Percentiles rank a stretch among this genome's conserved stretches.
phyloP scores from a whole-genome alignment of 2,113 vertebrate species.

The Pituophis catenifer region DNA sequence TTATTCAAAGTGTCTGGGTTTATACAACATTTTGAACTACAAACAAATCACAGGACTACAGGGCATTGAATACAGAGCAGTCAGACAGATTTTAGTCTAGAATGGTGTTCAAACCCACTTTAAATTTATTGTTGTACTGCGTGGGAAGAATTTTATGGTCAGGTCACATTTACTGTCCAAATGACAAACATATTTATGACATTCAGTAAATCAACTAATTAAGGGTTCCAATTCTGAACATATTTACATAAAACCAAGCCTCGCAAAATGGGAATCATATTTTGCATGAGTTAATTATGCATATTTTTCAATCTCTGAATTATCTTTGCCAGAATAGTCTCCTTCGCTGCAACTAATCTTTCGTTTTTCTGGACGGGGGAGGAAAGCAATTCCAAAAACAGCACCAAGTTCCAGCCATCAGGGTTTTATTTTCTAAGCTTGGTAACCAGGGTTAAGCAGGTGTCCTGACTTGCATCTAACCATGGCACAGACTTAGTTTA shows the following conservation, averaged over 20 bases:
- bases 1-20: not conserved
- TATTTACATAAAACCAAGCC: not conserved
- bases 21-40: not conserved
- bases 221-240: not conserved
- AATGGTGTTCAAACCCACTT: not conserved
- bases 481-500: not conserved
- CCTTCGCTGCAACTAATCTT: not conserved
- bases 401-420: not conserved
- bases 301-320: not conserved
- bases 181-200: not conserved
- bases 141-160: not conserved
- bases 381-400: not conserved
- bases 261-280: not conserved
- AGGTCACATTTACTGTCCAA: not conserved
- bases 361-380: not conserved
- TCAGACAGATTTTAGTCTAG: not conserved
- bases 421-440: not conserved
- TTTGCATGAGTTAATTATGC: not conserved
- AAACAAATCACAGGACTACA: not conserved
- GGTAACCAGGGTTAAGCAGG: not conserved
- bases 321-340: not conserved
- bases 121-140: not conserved
- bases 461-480: not conserved
- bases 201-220: not conserved
- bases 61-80: not conserved